phyloP scores from a whole-genome alignment of 2,113 vertebrate genomes.

The Ictalurus furcatus region DNA sequence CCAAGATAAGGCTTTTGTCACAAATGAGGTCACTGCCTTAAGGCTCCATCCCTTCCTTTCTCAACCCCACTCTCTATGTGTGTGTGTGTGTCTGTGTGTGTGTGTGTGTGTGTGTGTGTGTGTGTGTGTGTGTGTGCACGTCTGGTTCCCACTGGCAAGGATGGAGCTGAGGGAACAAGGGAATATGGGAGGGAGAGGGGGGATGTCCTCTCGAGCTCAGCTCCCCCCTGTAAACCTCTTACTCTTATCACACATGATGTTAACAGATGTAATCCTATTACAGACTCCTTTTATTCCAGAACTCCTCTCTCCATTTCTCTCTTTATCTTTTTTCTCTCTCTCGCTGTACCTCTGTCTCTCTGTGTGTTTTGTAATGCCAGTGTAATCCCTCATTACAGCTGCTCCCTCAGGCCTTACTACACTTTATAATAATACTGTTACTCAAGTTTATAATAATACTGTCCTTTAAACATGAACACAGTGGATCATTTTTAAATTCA shows the following conservation, averaged over 20 bases:
- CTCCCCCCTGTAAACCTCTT: constrained; percentile 42
- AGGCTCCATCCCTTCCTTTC: constrained; percentile 36
- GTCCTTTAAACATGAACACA: not conserved
- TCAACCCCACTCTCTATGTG: not conserved
- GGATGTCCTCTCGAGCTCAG: constrained; percentile 39
- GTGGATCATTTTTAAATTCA: not conserved
- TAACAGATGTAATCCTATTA: constrained; percentile 66
- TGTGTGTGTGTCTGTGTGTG: constrained; percentile 19
- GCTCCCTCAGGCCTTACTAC: constrained; percentile 15
- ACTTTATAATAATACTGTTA: not conserved
- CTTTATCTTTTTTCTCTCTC: constrained; percentile 12
- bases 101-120: not conserved
- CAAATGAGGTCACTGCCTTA: constrained; percentile 54
- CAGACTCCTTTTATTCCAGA: constrained; percentile 34
- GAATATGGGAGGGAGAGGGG: constrained; percentile 30
- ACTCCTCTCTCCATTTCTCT: constrained; percentile 9
- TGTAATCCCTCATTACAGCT: constrained; percentile 32
- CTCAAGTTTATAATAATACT: not conserved
- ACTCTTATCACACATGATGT: constrained; percentile 59
- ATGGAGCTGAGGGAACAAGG: constrained; percentile 29
- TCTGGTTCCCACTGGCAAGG: constrained; percentile 40
- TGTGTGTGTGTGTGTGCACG: constrained; percentile 10
- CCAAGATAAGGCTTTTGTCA: constrained; percentile 37
- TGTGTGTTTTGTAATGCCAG: constrained; percentile 8
- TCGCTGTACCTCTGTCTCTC: constrained; percentile 13